A percentile compares a stretch with the other conserved stretches of the same genome.
phyloP scores from a whole-genome alignment of 2,888 invertebrate species.

The Laothoe populi region DNA sequence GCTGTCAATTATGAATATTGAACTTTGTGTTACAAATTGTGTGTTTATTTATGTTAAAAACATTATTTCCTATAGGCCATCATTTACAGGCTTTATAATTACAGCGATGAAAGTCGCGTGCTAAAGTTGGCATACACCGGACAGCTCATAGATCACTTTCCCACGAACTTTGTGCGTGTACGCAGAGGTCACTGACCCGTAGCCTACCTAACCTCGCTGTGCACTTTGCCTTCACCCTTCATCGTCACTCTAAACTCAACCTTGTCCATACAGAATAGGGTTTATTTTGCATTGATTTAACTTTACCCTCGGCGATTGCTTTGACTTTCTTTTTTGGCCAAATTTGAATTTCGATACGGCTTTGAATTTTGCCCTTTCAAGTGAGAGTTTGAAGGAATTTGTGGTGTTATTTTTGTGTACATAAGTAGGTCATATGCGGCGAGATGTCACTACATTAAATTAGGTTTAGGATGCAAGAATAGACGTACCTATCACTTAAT shows the following conservation, averaged over 20 bases:
- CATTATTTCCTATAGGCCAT: no score
- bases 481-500: no score
- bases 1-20: no score
- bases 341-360: slow-evolving; percentile 8
- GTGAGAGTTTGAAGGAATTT: not conserved
- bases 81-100: no score
- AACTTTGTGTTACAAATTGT: no score
- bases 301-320: slow-evolving; percentile 28
- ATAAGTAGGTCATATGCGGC: not conserved
- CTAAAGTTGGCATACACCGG: slow-evolving; percentile 40
- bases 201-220: slow-evolving; percentile 64
- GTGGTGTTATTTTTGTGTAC: not conserved
- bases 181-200: slow-evolving; percentile 62
- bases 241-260: slow-evolving; percentile 30
- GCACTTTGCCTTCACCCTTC: slow-evolving; percentile 62
- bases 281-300: not conserved
- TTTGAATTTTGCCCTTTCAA: not conserved
- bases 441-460: no score
- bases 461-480: no score
- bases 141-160: slow-evolving; percentile 50
- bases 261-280: not conserved
- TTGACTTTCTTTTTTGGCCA: slow-evolving; percentile 16
- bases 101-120: slow-evolving; percentile 33
- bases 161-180: slow-evolving; percentile 57
- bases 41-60: no score